A percentile compares a stretch with the other conserved stretches of the same genome.
phyloP scores from a whole-genome alignment of 2,797 vertebrate species.

The Crypturellus tataupa region DNA sequence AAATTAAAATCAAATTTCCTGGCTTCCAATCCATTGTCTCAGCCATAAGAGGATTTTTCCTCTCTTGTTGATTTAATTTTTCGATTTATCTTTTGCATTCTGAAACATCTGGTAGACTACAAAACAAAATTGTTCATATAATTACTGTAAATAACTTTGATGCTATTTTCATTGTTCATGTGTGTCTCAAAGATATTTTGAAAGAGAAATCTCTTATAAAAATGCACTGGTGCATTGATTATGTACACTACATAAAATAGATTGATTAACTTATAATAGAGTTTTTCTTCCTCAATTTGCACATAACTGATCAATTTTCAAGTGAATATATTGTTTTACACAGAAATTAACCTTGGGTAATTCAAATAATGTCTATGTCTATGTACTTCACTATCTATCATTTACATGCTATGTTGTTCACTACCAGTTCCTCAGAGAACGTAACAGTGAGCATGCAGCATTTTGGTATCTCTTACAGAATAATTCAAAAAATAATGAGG shows the following conservation, averaged over 20 bases:
- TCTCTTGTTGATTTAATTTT: constrained; percentile 48
- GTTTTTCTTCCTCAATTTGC: background rate
- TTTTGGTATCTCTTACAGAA: constrained; percentile 23
- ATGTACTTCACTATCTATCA: constrained; percentile 26
- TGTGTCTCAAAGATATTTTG: background rate
- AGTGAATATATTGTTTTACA: background rate
- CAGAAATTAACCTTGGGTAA: constrained; percentile 24
- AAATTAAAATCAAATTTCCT: constrained; percentile 60
- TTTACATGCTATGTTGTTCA: background rate
- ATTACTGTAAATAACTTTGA: background rate
- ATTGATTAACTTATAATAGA: background rate
- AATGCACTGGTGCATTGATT: background rate
- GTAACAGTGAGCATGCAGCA: background rate
- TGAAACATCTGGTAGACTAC: constrained; percentile 15
- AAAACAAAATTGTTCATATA: background rate
- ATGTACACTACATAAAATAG: background rate
- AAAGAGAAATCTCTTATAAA: background rate
- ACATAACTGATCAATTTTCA: constrained; percentile 1
- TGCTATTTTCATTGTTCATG: background rate
- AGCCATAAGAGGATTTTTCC: constrained; percentile 9
- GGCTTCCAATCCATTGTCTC: background rate
- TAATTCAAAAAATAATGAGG: background rate
- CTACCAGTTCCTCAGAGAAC: constrained; percentile 32
- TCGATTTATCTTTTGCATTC: background rate
- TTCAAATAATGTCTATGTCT: constrained; percentile 11